These are phyloP conservation scores for Harpalus rubripes DNA, from an alignment of 2,888 invertebrate species.

Conservation along the genomic window DNA sequence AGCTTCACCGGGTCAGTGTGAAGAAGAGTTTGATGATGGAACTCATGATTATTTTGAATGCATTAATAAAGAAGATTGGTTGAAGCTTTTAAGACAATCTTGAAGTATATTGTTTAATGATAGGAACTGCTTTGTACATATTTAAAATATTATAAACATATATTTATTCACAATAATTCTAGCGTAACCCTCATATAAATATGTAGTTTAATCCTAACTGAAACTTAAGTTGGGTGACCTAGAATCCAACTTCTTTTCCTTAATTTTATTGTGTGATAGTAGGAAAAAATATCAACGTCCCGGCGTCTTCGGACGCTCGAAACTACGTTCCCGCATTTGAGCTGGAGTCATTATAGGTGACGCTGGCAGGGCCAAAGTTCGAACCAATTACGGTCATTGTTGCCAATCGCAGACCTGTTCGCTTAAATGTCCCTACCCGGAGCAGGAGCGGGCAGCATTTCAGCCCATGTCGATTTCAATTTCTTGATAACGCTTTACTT, in stretches of 20 bases:
- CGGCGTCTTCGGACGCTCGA: constrained; percentile 29
- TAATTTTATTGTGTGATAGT: not conserved
- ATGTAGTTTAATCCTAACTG: no score
- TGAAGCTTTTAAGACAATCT: no score
- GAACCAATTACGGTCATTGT: constrained; percentile 77
- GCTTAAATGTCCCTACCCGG: constrained; percentile 72
- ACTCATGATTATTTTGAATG: no score
- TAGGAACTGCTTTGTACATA: no score
- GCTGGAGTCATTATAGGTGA: constrained; percentile 74
- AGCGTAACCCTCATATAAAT: no score
- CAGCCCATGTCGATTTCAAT: constrained; percentile 75
- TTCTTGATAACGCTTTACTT: constrained; percentile 73
- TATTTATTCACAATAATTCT: no score
- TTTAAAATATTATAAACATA: no score
- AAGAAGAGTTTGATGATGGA: no score
- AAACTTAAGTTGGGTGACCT: not conserved
- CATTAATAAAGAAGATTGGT: no score
- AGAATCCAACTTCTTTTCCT: not conserved
- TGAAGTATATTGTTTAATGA: no score
- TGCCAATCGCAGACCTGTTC: constrained; percentile 76
- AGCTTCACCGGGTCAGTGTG: no score
- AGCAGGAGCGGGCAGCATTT: constrained; percentile 62
- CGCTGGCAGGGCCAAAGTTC: constrained; percentile 75
- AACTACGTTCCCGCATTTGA: constrained; percentile 66
- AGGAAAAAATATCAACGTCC: not conserved